phyloP scores from a whole-genome alignment of 2,888 invertebrate species.

The Leistus spinibarbis region DNA sequence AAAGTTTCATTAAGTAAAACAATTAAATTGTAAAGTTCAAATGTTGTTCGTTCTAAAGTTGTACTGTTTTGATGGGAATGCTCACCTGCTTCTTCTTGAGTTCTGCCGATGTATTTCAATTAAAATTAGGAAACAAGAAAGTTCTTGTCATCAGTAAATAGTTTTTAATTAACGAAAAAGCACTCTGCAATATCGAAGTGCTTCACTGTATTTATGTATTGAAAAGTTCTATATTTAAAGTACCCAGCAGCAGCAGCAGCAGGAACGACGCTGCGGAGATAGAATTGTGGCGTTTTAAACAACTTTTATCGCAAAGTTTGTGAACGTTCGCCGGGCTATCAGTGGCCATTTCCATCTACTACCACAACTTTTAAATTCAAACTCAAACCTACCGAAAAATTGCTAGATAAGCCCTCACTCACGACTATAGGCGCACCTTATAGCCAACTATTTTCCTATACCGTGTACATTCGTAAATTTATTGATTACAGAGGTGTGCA shows the following conservation, averaged over 20 bases:
- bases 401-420: constrained; percentile 26
- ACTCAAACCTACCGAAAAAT: constrained; percentile 38
- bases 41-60: no score
- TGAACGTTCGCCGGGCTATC: constrained; percentile 29
- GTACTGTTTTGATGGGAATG: background rate
- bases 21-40: background rate
- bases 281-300: constrained; percentile 32
- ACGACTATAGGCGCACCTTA: background rate
- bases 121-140: constrained; percentile 22
- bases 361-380: constrained; percentile 39
- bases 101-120: constrained; percentile 10
- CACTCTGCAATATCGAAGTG: constrained; percentile 12
- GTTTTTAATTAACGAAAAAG: constrained; percentile 34
- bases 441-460: no score
- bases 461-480: no score
- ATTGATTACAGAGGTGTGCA: no score
- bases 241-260: background rate
- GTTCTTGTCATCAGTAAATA: constrained; percentile 30
- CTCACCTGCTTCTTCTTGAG: background rate
- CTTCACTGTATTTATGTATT: constrained; percentile 26
- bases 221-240: constrained; percentile 22
- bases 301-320: constrained; percentile 35
- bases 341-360: constrained; percentile 22
- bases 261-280: constrained; percentile 7
- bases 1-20: no score